Base-by-base conservation (phyloP, 2,888 invertebrate genomes). In the Sisyra terminalis region DNA sequence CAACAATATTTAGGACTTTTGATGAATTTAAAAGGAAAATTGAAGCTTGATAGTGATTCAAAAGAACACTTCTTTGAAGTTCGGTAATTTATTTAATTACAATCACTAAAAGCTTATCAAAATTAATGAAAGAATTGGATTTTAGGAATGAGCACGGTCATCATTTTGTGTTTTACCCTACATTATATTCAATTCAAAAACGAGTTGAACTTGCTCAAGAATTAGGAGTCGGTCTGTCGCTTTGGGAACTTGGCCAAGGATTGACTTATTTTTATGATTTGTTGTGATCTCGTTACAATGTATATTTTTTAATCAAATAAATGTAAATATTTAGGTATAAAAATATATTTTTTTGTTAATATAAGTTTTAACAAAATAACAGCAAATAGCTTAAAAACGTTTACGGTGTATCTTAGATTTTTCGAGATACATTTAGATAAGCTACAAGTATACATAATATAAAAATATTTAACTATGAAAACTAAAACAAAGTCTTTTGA, bases 211-310 rank as follows among this genome's bases (percentile, higher is more conserved):
- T 93, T 39, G 88, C 89, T 0, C 65, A 70, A 44, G 75, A 85
- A 56, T 68, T 88, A 41, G 83, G 85, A 7, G 81, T 81, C 2
- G 92, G 93, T 0, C 67, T 94, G 36, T 83, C 92, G 0, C 78
- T 96, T 52, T 94, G 94, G 94, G 94, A 96, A 58, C 63, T 93
- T n/a, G 94, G 94, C 0, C 94, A 96, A 64, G 94, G 94, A 15
- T 66, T 94, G 13, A 83, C 90, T 62, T 94, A 88, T 60, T 94
- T 94, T 62, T 94, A 90, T 60, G 93, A 94, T 67, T 67, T 87
- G 46, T 68, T 87, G 49, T 86, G 67, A 71, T 46, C 16, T 44
- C 13, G 17, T 39, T 37, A 34, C 8, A 31, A 16, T 31, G 3
- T 41, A 17, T 11, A 14, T 32, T 14, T 10, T 32, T 32, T 16